phyloP scores from a whole-genome alignment of 2,797 vertebrate genomes.

The Centropyge bicolor region DNA sequence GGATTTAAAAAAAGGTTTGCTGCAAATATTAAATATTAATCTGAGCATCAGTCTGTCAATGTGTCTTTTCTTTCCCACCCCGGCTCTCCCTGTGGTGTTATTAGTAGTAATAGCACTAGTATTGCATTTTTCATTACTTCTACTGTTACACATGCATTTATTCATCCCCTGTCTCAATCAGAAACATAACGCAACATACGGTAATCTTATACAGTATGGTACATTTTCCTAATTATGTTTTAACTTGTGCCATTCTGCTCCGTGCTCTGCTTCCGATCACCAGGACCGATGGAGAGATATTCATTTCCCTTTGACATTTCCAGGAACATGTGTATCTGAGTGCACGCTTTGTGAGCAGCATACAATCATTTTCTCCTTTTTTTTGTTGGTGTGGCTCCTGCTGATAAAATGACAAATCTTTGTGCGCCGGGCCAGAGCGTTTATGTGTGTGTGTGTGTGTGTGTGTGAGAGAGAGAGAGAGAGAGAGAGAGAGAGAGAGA shows the following conservation, averaged over 20 bases:
- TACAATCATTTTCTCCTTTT: constrained; percentile 40
- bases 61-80: not conserved
- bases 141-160: constrained; percentile 44
- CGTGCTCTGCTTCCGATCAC: constrained; percentile 21
- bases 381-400: constrained; percentile 28
- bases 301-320: constrained; percentile 62
- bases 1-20: constrained; percentile 23
- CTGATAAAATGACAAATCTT: constrained; percentile 40
- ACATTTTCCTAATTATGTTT: constrained; percentile 3
- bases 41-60: constrained; percentile 18
- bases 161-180: constrained; percentile 45
- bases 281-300: constrained; percentile 27
- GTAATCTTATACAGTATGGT: constrained; percentile 30
- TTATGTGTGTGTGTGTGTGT: not conserved
- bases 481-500: too few relatives aligned
- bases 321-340: constrained; percentile 30
- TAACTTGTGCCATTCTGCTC: constrained; percentile 3
- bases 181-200: constrained; percentile 55
- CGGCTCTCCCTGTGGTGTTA: constrained; percentile 45
- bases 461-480: not conserved
- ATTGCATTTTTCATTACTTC: constrained; percentile 45
- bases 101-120: constrained; percentile 45
- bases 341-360: constrained; percentile 32
- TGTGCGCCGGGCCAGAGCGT: not conserved
- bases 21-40: constrained; percentile 51